Base-by-base conservation (phyloP, 2,113 vertebrate genomes). In the Lagopus leucura region DNA sequence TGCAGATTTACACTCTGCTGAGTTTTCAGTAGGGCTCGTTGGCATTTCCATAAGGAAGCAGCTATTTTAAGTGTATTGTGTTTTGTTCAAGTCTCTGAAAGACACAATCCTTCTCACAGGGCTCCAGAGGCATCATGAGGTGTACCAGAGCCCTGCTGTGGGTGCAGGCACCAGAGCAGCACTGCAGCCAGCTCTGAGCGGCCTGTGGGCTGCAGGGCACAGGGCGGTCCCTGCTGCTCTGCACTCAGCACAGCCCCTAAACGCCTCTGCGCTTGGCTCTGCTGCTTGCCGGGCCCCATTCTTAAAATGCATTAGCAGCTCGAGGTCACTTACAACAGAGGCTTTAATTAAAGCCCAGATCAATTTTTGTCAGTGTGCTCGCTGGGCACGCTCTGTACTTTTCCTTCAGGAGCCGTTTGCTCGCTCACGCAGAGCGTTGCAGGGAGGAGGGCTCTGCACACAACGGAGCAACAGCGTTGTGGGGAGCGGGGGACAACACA, bases 281-380 rank as follows among this genome's bases (percentile, higher is more conserved):
- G 87, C 89, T 63, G 78, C 85, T 79, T 75, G 75, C 4, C 0
- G 92, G 70, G 83, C 75, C 95, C 88, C 84, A 36, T 94, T 88
- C 94, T 81, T 60, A 70, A 95, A 92, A 94, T 82, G 91, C 96
- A 84, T 96, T 92, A 89, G 93, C 86, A 66, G 90, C 86, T 92
- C 36, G 78, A 94, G 96, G 96, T 96, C 96, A 96, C 84, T 95
- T 91, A 73, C 95, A 94, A 91, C 65, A 82, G 95, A 80, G 89
- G 91, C 71, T 97, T 95, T 97, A 97, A 97, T 97, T 96, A 97
- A 96, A 94, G 90, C 3, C n/a, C 92, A 96, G 95, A 97, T 96
- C 97, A 96, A 94, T 96, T 94, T 94, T 88, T 97, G 95, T 96
- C 96, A 95, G 95, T 2, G 19, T 2, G 11, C 20, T 74, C 81